Conservation (phyloP, 2,113 vertebrate genomes). For the Zootoca vivipara region DNA sequence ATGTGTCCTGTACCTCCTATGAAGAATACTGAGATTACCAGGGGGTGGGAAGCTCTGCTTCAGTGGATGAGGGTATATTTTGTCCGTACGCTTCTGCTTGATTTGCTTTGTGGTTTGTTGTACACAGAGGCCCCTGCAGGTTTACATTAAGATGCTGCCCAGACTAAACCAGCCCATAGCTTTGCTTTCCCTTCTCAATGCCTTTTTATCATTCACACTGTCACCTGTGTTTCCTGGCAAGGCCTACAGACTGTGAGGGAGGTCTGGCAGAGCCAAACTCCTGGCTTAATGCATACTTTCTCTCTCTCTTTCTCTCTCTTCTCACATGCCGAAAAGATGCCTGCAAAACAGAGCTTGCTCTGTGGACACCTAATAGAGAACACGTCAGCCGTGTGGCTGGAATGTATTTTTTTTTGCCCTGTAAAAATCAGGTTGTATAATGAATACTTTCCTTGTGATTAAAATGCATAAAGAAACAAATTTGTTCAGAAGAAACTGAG, state of each 20-base stretch:
- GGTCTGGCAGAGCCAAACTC: conserved; percentile 73
- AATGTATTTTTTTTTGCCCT: conserved; percentile 65
- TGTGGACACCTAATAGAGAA: conserved; percentile 72
- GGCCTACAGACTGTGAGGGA: conserved; percentile 69
- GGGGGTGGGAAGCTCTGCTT: conserved; percentile 25
- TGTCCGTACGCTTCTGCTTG: conserved; percentile 54
- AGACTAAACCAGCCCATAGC: conserved; percentile 73
- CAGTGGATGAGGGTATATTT: conserved; percentile 29
- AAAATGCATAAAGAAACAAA: conserved; percentile 67
- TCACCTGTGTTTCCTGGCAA: conserved; percentile 78
- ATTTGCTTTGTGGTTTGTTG: conserved; percentile 60
- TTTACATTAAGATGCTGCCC: conserved; percentile 74
- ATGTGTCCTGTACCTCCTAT: neutral
- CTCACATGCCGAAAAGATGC: conserved; percentile 71
- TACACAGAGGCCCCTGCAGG: conserved; percentile 70
- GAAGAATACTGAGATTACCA: conserved; percentile 1
- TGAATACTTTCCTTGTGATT: conserved; percentile 75
- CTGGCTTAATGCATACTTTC: conserved; percentile 63
- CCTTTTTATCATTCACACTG: conserved; percentile 77
- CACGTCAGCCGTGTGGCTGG: conserved; percentile 70
- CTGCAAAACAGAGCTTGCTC: conserved; percentile 74
- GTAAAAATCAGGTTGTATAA: conserved; percentile 62
- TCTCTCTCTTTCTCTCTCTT: conserved; percentile 53
- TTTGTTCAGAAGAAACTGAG: conserved; percentile 29
- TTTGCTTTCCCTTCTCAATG: conserved; percentile 68